Evolutionary conservation across 2,113 vertebrate species (phyloP).

Genomic region (Eublepharis macularius): DNA sequence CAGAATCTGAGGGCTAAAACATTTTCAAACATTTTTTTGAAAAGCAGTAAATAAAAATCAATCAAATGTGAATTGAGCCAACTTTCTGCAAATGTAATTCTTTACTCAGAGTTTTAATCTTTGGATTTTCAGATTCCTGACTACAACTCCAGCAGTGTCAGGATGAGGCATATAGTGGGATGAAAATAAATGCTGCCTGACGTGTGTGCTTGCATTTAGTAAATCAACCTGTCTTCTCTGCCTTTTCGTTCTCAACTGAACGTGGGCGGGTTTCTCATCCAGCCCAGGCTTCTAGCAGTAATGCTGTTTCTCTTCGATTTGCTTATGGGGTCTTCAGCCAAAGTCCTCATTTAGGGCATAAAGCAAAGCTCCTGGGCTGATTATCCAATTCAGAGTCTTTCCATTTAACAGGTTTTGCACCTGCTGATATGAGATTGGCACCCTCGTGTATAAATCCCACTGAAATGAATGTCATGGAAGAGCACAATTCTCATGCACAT

Average conservation of each 20-base stretch:
- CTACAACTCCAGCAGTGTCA: slow-evolving; percentile 1
- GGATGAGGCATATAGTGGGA: neutral
- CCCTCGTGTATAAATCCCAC: neutral
- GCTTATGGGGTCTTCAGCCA: neutral
- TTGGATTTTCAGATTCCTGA: neutral
- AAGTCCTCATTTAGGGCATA: neutral
- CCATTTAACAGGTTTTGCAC: neutral
- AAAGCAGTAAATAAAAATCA: neutral
- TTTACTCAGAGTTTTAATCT: neutral
- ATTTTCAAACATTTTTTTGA: neutral
- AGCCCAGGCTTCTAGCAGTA: neutral
- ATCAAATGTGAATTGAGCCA: no score
- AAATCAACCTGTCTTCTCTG: slow-evolving; percentile 17
- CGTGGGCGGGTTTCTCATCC: slow-evolving; percentile 1
- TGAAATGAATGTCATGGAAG: neutral
- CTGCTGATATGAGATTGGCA: neutral
- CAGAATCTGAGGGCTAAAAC: neutral
- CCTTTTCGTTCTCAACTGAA: slow-evolving; percentile 2
- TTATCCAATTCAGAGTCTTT: no score
- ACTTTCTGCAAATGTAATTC: neutral
- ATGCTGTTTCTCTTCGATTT: neutral
- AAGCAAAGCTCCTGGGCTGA: neutral
- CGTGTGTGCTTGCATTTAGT: slow-evolving; percentile 23
- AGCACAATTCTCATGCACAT: neutral
- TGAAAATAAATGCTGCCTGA: slow-evolving; percentile 12